Conservation (phyloP, 2,888 invertebrate species). For the Cephus rjabovi region DNA sequence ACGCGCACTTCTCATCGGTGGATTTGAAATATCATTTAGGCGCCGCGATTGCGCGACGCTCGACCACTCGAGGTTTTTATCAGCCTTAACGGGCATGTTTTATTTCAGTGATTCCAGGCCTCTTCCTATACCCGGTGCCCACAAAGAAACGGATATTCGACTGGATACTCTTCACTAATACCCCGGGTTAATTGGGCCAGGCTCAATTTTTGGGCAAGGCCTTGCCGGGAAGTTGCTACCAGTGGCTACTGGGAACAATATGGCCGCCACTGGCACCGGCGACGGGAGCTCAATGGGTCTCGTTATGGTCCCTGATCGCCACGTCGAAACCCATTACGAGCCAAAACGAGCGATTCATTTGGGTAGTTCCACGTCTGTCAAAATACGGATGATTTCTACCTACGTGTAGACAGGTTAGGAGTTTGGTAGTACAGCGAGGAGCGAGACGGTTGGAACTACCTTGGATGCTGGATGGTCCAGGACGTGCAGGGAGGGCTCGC, state of each 20-base stretch:
- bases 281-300: background rate
- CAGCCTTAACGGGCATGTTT: background rate
- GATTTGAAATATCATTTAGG: background rate
- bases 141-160: background rate
- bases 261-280: background rate
- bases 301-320: conserved; percentile 17
- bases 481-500: background rate
- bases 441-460: background rate
- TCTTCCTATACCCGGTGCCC: background rate
- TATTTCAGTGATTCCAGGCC: background rate
- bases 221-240: background rate
- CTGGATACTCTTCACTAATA: background rate
- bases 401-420: conserved; percentile 24
- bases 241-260: background rate
- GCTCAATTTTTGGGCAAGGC: background rate
- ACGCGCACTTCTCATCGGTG: background rate
- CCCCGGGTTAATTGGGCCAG: background rate
- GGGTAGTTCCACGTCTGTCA: conserved; percentile 43
- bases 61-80: background rate
- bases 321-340: conserved; percentile 43
- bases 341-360: conserved; percentile 34
- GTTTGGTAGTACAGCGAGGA: conserved; percentile 9
- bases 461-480: background rate
- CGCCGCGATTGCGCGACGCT: background rate
- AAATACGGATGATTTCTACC: conserved; percentile 47